phyloP scores from a whole-genome alignment of 1,140 invertebrate species.

The Euschistus heros region DNA sequence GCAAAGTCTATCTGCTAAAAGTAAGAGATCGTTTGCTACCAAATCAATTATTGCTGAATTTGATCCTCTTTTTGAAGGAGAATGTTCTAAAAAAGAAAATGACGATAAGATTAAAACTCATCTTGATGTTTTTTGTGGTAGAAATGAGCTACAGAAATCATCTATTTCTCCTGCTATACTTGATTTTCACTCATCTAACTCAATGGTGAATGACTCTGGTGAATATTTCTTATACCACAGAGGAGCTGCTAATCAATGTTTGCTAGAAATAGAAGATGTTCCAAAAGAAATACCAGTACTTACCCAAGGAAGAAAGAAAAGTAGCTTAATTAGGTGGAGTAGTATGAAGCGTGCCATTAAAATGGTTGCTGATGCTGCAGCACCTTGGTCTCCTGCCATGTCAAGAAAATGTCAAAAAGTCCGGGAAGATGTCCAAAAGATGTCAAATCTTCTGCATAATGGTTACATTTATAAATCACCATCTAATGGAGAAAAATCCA shows the following conservation, averaged over 20 bases:
- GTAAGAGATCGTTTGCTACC: constrained; percentile 22
- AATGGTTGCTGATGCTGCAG: constrained; percentile 32
- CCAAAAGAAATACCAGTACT: constrained; percentile 28
- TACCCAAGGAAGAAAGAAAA: constrained; percentile 33
- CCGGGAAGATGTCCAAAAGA: constrained; percentile 18
- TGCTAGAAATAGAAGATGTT: constrained; percentile 22
- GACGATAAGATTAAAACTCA: neutral
- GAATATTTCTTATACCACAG: constrained; percentile 27
- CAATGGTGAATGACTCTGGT: neutral
- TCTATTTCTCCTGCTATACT: neutral
- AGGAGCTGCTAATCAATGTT: constrained; percentile 11
- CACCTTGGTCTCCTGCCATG: constrained; percentile 36
- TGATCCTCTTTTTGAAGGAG: constrained; percentile 31
- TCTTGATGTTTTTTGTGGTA: neutral
- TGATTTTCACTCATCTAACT: neutral
- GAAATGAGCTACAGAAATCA: neutral
- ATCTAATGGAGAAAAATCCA: constrained; percentile 39
- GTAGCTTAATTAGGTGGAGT: constrained; percentile 32
- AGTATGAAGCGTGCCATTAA: constrained; percentile 35
- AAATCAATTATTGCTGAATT: constrained; percentile 33
- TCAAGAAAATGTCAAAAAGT: constrained; percentile 31
- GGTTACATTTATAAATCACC: constrained; percentile 36
- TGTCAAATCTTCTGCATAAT: constrained; percentile 31
- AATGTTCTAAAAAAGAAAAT: neutral
- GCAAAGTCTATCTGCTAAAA: neutral